phyloP scores from a whole-genome alignment of 2,113 vertebrate species.

The Thalassarche chlororhynchos region DNA sequence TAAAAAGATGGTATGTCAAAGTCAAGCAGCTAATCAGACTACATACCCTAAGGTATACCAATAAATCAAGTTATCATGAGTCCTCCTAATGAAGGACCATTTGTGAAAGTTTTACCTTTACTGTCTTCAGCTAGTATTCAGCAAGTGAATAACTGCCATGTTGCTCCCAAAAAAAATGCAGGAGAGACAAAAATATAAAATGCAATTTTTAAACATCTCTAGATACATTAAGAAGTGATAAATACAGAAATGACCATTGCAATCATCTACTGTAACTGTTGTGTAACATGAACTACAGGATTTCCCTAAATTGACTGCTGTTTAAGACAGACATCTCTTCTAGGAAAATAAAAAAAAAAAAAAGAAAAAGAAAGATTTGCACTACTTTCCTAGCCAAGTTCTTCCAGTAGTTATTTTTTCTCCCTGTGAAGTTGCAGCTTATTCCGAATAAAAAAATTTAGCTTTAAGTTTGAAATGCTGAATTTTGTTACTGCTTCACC shows the following conservation, averaged over 20 bases:
- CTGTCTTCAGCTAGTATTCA: background rate
- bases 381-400: background rate
- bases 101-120: background rate
- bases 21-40: constrained; percentile 3
- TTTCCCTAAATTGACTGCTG: background rate
- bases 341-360: background rate
- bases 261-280: background rate
- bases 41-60: background rate
- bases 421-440: background rate
- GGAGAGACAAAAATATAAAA: background rate
- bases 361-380: background rate
- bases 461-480: background rate
- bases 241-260: background rate
- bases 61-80: constrained; percentile 2
- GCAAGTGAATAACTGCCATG: background rate
- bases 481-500: background rate
- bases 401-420: background rate
- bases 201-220: background rate
- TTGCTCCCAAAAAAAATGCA: background rate
- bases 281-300: background rate
- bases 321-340: background rate
- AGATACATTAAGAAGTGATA: background rate
- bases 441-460: background rate
- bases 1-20: background rate
- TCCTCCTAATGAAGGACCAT: background rate